These are phyloP conservation scores for Merops nubicus DNA, from an alignment of 2,113 vertebrate species.

Conservation along the genomic window DNA sequence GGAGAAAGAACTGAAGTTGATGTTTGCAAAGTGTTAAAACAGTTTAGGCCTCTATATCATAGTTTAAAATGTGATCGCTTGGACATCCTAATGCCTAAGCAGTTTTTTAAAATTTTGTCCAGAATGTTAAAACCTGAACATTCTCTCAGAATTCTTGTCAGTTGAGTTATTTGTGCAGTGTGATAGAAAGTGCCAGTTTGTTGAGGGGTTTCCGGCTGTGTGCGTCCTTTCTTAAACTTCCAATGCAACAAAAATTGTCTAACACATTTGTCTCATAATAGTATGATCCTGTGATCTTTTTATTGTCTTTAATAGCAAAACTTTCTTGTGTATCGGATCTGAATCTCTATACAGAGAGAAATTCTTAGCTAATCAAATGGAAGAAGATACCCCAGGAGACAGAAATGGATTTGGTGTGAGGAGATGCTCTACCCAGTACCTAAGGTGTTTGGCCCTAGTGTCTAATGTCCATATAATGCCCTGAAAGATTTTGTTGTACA, in stretches of 20 bases:
- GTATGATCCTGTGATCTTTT: conserved; percentile 52
- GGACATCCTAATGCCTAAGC: background rate
- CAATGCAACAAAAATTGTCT: background rate
- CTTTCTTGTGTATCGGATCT: conserved; percentile 53
- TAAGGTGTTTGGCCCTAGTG: conserved; percentile 56
- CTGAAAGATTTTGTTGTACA: conserved; percentile 19
- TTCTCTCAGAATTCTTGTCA: background rate
- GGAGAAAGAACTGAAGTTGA: background rate
- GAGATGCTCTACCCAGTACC: conserved; percentile 54
- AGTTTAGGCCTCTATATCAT: background rate
- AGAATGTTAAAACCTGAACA: background rate
- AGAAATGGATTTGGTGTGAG: conserved; percentile 63
- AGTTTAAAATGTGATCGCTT: background rate
- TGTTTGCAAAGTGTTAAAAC: background rate
- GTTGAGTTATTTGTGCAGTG: background rate
- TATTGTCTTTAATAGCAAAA: conserved; percentile 56
- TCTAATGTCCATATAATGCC: conserved; percentile 37
- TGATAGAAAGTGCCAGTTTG: background rate
- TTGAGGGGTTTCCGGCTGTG: background rate
- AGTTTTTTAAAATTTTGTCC: background rate
- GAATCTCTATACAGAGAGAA: conserved; percentile 63
- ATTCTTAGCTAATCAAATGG: conserved; percentile 62
- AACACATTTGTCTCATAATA: conserved; percentile 9
- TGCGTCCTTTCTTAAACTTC: background rate
- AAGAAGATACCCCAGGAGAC: conserved; percentile 52